phyloP scores from a whole-genome alignment of 2,113 vertebrate species.

The Saccopteryx leptura region DNA sequence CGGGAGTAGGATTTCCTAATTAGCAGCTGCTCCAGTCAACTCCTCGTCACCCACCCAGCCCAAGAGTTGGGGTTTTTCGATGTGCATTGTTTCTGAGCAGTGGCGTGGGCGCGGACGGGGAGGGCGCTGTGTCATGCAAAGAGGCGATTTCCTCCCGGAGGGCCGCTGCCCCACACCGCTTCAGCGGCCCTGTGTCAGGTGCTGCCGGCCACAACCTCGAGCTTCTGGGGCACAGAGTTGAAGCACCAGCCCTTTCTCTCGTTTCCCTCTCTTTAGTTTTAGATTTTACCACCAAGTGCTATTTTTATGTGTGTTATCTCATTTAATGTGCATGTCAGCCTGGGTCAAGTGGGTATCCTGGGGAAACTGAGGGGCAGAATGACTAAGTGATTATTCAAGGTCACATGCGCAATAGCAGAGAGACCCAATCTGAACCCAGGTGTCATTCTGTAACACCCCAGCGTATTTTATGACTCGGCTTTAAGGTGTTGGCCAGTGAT shows the following conservation, averaged over 20 bases:
- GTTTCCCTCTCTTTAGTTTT: neutral
- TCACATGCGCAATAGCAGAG: neutral
- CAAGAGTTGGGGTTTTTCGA: neutral
- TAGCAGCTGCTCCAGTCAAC: slow-evolving; percentile 71
- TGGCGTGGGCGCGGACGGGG: neutral
- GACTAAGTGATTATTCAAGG: neutral
- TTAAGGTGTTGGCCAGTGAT: neutral
- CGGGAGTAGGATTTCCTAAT: slow-evolving; percentile 66
- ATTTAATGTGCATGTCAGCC: neutral
- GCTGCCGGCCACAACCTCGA: neutral
- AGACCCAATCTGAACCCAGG: neutral
- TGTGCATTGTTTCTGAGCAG: slow-evolving; percentile 55
- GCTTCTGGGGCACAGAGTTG: neutral
- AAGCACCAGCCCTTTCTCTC: neutral
- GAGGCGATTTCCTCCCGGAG: slow-evolving; percentile 64
- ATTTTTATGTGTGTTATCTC: slow-evolving; percentile 2
- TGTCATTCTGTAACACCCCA: neutral
- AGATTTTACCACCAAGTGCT: neutral
- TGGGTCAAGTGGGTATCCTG: neutral
- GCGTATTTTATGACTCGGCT: neutral
- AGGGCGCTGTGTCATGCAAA: slow-evolving; percentile 14
- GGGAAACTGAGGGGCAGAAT: neutral
- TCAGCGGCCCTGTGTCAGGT: neutral
- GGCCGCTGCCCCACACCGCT: neutral
- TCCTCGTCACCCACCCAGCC: neutral